Conservation (phyloP, 2,888 invertebrate species). For the Resseliella maxima region DNA sequence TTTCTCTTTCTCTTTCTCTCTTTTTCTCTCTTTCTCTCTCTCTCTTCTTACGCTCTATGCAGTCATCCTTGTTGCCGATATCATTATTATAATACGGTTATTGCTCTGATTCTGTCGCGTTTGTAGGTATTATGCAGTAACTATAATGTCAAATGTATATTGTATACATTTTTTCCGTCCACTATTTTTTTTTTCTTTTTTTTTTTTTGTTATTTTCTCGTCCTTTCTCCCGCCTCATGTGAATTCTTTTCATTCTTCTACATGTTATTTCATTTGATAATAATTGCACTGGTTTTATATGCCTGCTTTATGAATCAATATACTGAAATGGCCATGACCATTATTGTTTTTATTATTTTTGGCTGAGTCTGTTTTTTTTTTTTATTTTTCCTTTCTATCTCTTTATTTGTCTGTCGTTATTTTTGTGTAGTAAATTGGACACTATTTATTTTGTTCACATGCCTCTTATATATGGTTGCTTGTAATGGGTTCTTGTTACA, state of each 20-base stretch:
- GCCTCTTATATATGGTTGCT: neutral
- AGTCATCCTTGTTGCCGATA: slow-evolving; percentile 24
- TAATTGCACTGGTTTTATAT: slow-evolving; percentile 38
- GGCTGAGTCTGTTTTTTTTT: neutral
- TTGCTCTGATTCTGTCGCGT: slow-evolving; percentile 23
- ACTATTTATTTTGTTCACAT: neutral
- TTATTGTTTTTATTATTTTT: slow-evolving; percentile 22
- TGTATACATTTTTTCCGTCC: neutral
- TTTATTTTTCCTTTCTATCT: neutral
- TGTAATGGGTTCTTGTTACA: slow-evolving; percentile 15
- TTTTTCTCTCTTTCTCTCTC: too few species aligned
- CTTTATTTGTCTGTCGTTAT: neutral
- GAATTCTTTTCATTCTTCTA: neutral
- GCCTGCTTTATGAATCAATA: slow-evolving; percentile 41
- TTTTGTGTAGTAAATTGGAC: slow-evolving; percentile 30
- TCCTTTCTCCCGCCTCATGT: neutral
- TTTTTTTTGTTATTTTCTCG: neutral
- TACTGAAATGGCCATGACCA: slow-evolving; percentile 44
- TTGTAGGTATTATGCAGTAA: slow-evolving; percentile 23
- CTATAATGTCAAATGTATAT: neutral
- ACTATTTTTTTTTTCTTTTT: neutral
- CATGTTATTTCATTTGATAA: slow-evolving; percentile 28
- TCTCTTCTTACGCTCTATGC: neutral
- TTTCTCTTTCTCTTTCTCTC: too few species aligned
- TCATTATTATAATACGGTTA: slow-evolving; percentile 30